Evolutionary conservation across 2,797 vertebrate species (phyloP).

Genomic region (Hemitrygon akajei): DNA sequence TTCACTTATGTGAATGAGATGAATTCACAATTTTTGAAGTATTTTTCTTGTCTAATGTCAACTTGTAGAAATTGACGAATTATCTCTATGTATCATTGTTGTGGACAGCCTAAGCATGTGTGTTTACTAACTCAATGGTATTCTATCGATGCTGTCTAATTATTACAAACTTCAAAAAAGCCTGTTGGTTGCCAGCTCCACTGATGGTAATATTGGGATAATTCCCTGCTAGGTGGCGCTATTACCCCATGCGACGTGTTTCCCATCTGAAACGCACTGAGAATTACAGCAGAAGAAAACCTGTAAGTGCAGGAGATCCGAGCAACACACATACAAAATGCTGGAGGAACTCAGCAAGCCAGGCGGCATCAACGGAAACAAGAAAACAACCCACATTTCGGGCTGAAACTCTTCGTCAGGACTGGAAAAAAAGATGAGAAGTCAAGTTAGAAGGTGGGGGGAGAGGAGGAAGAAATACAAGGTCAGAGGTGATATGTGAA

Average conservation of each 20-base stretch:
- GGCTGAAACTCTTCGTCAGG: too few species aligned
- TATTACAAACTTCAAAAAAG: not conserved
- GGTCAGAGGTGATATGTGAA: too few species aligned
- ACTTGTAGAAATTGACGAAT: not conserved
- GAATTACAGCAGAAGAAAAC: too few species aligned
- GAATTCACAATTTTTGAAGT: not conserved
- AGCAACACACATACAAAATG: too few species aligned
- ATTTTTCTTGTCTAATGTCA: not conserved
- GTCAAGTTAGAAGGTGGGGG: too few species aligned
- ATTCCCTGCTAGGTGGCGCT: not conserved
- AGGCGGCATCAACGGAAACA: too few species aligned
- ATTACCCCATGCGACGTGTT: not conserved
- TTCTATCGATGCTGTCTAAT: not conserved
- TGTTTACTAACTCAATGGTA: not conserved
- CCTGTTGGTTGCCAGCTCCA: not conserved
- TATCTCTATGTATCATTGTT: not conserved
- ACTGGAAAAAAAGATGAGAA: too few species aligned
- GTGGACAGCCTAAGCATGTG: not conserved
- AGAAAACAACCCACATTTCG: too few species aligned
- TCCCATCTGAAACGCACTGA: not conserved
- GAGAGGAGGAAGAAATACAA: too few species aligned
- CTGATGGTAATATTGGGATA: not conserved
- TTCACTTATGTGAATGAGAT: not conserved
- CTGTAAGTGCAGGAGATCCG: too few species aligned
- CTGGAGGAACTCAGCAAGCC: too few species aligned